phyloP scores from a whole-genome alignment of 2,113 vertebrate species.

The Trogon melanurus region DNA sequence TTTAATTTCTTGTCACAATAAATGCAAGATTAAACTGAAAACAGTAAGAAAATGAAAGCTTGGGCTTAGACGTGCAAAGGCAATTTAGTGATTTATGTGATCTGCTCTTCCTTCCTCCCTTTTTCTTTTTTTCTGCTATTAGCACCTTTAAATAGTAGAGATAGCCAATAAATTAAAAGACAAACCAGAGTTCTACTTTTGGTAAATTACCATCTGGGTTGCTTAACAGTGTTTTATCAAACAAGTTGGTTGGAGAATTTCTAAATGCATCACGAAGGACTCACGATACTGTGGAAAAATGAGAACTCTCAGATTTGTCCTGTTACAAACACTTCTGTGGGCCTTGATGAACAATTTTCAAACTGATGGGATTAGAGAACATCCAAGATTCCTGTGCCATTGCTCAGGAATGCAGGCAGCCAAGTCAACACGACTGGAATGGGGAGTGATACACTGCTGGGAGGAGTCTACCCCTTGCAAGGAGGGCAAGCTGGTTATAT shows the following conservation, averaged over 20 bases:
- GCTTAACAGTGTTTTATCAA: background rate
- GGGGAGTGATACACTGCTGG: background rate
- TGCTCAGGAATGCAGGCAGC: background rate
- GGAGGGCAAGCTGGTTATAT: background rate
- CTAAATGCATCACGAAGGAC: background rate
- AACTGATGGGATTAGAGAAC: background rate
- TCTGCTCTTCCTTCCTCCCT: background rate
- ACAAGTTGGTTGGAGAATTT: background rate
- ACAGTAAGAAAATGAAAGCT: background rate
- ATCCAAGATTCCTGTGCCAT: background rate
- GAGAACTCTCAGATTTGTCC: background rate
- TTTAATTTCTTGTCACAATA: background rate
- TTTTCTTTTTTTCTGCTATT: background rate
- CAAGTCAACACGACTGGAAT: background rate
- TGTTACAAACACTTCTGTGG: background rate
- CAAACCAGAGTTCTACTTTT: background rate
- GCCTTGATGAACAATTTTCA: background rate
- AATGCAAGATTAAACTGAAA: background rate
- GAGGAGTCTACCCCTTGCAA: background rate
- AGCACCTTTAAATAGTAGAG: background rate
- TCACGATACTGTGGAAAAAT: background rate
- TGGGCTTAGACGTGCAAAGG: background rate
- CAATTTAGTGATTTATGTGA: background rate
- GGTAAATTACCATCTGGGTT: background rate
- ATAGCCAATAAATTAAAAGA: background rate